Evolutionary conservation across 2,113 vertebrate genomes (phyloP).

Genomic region (Istiophorus platypterus): DNA sequence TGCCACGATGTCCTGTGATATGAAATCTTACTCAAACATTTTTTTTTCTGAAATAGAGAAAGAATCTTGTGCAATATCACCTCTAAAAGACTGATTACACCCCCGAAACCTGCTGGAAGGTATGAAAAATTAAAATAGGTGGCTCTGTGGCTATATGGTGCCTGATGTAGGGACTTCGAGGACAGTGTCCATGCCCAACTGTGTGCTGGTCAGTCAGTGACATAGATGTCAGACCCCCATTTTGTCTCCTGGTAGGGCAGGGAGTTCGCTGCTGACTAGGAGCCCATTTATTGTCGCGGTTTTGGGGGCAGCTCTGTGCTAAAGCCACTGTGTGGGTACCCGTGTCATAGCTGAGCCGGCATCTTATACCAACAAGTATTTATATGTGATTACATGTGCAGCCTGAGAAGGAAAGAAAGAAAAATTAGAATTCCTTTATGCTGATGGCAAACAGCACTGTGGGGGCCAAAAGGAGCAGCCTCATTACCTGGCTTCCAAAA

Average conservation of each 20-base stretch:
- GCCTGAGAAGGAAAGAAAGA: background rate
- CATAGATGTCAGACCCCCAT: background rate
- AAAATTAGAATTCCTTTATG: background rate
- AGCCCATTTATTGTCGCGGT: too few relatives aligned
- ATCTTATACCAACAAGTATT: background rate
- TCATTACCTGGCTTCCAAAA: slow-evolving; percentile 75
- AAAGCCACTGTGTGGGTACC: background rate
- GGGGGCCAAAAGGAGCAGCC: slow-evolving; percentile 63
- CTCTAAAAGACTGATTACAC: background rate
- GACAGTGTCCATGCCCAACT: too few relatives aligned
- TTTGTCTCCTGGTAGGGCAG: background rate
- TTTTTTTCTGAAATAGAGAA: background rate
- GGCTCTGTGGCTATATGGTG: too few relatives aligned
- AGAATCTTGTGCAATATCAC: background rate
- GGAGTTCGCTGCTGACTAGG: too few relatives aligned
- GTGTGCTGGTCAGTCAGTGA: too few relatives aligned
- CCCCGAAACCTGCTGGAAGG: background rate
- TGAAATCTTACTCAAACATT: background rate
- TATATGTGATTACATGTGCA: background rate
- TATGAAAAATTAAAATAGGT: background rate
- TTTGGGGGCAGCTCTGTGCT: too few relatives aligned
- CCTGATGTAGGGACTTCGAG: background rate
- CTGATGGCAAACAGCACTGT: background rate
- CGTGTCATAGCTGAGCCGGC: background rate
- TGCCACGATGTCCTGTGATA: background rate